Percentiles rank a stretch among this genome's conserved stretches.
These are phyloP conservation scores for Eledona agricola DNA, from an alignment of 2,888 invertebrate genomes.

Conservation along the genomic window DNA sequence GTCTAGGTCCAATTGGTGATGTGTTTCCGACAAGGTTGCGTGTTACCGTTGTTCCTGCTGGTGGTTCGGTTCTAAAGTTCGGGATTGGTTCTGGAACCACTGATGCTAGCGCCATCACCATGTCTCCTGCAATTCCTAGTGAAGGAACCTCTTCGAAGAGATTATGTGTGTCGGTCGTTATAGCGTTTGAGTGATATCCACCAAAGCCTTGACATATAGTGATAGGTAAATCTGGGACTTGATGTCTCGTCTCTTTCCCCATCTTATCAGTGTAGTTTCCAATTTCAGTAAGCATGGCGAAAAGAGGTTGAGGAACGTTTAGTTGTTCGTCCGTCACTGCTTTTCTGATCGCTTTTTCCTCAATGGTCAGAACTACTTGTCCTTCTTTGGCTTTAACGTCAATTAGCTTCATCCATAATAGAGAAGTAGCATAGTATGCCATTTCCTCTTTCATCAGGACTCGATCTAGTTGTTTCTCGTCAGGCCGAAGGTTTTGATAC, in stretches of 20 bases:
- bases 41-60: constrained; percentile 41
- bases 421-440: constrained; percentile 46
- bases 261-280: constrained; percentile 48
- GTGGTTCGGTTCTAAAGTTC: constrained; percentile 47
- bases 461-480: constrained; percentile 47
- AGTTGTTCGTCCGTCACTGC: constrained; percentile 43
- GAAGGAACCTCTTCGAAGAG: constrained; percentile 52
- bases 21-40: constrained; percentile 43
- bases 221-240: constrained; percentile 45
- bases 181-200: constrained; percentile 47
- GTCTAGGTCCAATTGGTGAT: constrained; percentile 42
- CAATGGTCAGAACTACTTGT: constrained; percentile 41
- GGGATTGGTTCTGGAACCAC: constrained; percentile 45
- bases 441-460: constrained; percentile 43
- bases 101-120: constrained; percentile 52
- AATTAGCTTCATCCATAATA: constrained; percentile 40
- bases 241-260: constrained; percentile 48
- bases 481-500: constrained; percentile 31
- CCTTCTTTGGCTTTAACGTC: constrained; percentile 48
- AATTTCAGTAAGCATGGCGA: constrained; percentile 42
- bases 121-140: constrained; percentile 52
- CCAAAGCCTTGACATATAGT: constrained; percentile 47
- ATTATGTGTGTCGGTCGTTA: constrained; percentile 47
- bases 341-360: constrained; percentile 45
- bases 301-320: constrained; percentile 50